Percentiles rank a stretch among this genome's conserved stretches.
These are phyloP conservation scores for Gadopsis bispinosus DNA, from an alignment of 2,797 vertebrate species.

Conservation along the genomic window DNA sequence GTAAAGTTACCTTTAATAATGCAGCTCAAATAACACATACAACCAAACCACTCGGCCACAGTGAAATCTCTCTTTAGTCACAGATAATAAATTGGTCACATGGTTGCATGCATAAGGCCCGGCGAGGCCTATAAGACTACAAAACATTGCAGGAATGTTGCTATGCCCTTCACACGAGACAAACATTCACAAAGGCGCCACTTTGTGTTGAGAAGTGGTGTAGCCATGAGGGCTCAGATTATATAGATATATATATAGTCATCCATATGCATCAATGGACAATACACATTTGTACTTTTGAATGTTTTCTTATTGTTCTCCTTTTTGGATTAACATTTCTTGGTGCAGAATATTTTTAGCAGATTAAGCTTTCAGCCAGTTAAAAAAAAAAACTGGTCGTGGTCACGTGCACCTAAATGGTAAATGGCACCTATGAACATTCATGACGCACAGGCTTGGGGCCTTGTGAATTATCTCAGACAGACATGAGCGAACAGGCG, in stretches of 20 bases:
- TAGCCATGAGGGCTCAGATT: too few relatives aligned
- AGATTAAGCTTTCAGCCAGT: too few relatives aligned
- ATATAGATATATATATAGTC: too few relatives aligned
- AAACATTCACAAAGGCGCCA: conserved; percentile 10
- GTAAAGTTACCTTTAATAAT: not conserved
- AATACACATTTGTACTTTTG: too few relatives aligned
- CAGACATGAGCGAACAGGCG: conserved; percentile 37
- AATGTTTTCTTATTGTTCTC: too few relatives aligned
- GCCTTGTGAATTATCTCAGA: conserved; percentile 41
- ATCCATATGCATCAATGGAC: too few relatives aligned
- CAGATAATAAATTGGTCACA: conserved; percentile 44
- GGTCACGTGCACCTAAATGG: too few relatives aligned
- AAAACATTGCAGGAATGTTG: conserved; percentile 27
- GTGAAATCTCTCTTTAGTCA: conserved; percentile 35
- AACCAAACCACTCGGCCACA: conserved; percentile 20
- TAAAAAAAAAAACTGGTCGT: too few relatives aligned
- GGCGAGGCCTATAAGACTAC: not conserved
- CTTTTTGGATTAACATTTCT: too few relatives aligned
- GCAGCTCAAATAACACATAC: conserved; percentile 18
- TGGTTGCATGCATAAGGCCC: conserved; percentile 9
- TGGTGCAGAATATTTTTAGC: too few relatives aligned
- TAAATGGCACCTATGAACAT: too few relatives aligned
- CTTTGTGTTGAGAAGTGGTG: too few relatives aligned
- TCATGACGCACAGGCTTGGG: not conserved
- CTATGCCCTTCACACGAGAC: conserved; percentile 11